Conservation (phyloP, 2,888 invertebrate species). For the Pristionchus fissidentatus region DNA sequence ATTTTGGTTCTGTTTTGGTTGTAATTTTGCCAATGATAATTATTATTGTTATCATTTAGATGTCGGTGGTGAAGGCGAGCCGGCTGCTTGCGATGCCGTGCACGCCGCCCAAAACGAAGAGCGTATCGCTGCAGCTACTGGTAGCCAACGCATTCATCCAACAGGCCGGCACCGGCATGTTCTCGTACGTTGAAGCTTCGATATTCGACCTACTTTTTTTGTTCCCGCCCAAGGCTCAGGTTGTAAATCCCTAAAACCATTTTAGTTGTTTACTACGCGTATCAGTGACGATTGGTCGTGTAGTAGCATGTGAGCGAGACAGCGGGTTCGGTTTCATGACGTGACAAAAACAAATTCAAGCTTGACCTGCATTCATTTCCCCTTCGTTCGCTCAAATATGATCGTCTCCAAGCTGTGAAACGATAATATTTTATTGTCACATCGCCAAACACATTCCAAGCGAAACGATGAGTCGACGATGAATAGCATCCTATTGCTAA, state of each 20-base stretch:
- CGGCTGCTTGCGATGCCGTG: conserved; percentile 55
- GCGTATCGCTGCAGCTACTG: conserved; percentile 64
- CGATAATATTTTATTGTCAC: too few relatives aligned
- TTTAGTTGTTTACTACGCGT: too few relatives aligned
- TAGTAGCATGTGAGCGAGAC: too few relatives aligned
- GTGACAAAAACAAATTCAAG: too few relatives aligned
- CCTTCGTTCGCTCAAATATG: too few relatives aligned
- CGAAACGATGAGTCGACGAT: background rate
- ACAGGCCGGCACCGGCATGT: conserved; percentile 59
- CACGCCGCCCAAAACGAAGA: conserved; percentile 56
- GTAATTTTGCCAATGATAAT: background rate
- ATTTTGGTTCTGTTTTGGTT: background rate
- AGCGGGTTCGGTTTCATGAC: too few relatives aligned
- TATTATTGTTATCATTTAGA: background rate
- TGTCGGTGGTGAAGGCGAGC: conserved; percentile 44
- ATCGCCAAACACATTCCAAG: too few relatives aligned
- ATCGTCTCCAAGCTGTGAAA: too few relatives aligned
- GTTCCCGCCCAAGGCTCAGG: background rate
- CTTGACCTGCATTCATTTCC: too few relatives aligned
- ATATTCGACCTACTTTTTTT: background rate
- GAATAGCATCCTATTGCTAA: background rate
- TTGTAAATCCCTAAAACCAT: too few relatives aligned
- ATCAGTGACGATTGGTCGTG: too few relatives aligned
- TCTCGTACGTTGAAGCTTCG: conserved; percentile 18
- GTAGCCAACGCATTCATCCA: conserved; percentile 66